phyloP scores from a whole-genome alignment of 2,888 invertebrate species.

The Aleiodes testaceus region DNA sequence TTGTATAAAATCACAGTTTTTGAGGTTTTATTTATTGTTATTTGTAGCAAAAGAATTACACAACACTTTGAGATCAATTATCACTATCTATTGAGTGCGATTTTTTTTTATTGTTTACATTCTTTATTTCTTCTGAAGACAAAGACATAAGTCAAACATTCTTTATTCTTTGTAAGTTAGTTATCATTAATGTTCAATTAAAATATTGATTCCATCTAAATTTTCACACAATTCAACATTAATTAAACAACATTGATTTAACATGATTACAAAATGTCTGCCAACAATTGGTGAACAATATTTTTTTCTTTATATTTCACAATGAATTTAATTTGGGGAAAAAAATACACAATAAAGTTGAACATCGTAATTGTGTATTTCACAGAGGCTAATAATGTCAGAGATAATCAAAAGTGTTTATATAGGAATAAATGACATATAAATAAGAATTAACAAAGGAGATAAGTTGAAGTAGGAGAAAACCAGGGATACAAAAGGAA shows the following conservation, averaged over 20 bases:
- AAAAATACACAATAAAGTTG: background rate
- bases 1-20: slow-evolving; percentile 17
- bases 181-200: no score
- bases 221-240: no score
- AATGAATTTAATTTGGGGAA: no score
- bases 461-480: background rate
- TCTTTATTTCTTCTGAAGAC: background rate
- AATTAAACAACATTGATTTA: background rate
- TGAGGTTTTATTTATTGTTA: background rate
- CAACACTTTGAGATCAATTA: no score
- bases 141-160: background rate
- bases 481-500: slow-evolving; percentile 19
- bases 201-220: no score
- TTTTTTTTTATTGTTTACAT: background rate
- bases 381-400: slow-evolving; percentile 6
- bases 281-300: slow-evolving; percentile 1
- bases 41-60: no score
- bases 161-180: background rate
- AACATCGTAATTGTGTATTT: background rate
- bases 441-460: background rate
- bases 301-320: background rate
- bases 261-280: background rate
- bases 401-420: slow-evolving; percentile 7
- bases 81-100: no score
- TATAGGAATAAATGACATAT: background rate